Base-by-base conservation (phyloP, 2,797 vertebrate species). In the Taenioides sp. region DNA sequence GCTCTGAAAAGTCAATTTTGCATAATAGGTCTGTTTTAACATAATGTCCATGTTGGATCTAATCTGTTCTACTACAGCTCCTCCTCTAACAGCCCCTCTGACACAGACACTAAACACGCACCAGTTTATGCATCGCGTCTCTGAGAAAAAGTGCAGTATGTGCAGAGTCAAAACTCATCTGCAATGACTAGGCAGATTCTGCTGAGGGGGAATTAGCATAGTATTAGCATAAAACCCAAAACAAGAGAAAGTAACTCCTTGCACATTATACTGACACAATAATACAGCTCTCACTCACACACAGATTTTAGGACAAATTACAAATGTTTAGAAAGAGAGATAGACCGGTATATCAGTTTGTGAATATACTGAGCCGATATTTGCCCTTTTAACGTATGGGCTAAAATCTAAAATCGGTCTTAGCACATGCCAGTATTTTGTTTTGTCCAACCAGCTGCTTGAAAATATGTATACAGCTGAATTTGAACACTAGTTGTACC, bases 131-230 rank as follows among this genome's bases (percentile, higher is more conserved):
- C 4, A 3, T 20, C 18, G 3, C 18, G 34, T 61, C 59, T 20
- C 28, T n/a, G 28, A 60, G 18, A 17, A 47, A 31, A 47, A 34
- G 6, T 18, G 59, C 59, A 28, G 9, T 31, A 34, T 61, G 28
- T 61, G 59, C 20, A 7, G 28, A 34, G 59, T 31, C 27, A 18
- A 28, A 47, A 34, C 16, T 34, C 59, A 61, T 61, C 28, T 61
- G 59, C 17, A 61, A 12, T 61, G 59, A 61, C 59, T 34, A 7
- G 17, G 59, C 59, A 61, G 7, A 61, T 54, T 54, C 52, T 54
- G 52, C 20, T n/a, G 20, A 61, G 58, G 58, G 28, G 5, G 12
- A 28, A 61, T 31, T 34, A 4, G 59, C 27, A 31, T 61, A 31
- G 7, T 6, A 60, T 28, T 28, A 18, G 27, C 27, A 61, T 54